Percentiles rank a stretch among this genome's conserved stretches.
phyloP scores from a whole-genome alignment of 2,113 vertebrate genomes.

The Oriolus oriolus region DNA sequence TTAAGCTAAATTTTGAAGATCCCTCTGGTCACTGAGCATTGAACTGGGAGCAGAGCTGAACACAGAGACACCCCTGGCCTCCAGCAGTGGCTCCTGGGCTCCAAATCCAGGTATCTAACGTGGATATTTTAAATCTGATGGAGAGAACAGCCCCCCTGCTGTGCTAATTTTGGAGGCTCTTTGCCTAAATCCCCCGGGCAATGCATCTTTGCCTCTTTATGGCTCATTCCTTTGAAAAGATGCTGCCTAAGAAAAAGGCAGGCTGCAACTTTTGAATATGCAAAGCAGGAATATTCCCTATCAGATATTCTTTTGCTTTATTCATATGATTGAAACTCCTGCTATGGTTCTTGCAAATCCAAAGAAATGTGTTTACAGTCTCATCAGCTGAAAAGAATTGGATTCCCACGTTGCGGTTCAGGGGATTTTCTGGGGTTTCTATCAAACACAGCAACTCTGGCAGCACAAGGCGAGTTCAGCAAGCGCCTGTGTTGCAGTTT shows the following conservation, averaged over 20 bases:
- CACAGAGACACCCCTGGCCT: background rate
- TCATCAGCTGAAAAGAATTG: conserved; percentile 68
- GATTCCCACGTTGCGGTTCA: conserved; percentile 53
- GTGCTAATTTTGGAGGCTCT: conserved; percentile 20
- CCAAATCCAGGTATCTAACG: background rate
- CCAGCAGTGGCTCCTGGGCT: background rate
- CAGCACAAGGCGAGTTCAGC: conserved; percentile 31
- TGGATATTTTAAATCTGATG: background rate
- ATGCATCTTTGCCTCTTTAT: conserved; percentile 8
- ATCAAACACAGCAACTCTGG: background rate
- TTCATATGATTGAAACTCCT: conserved; percentile 59
- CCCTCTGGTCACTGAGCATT: too few relatives aligned
- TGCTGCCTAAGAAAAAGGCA: conserved; percentile 33
- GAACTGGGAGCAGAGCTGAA: background rate
- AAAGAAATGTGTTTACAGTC: conserved; percentile 68
- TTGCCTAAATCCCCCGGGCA: conserved; percentile 34
- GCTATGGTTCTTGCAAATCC: conserved; percentile 62
- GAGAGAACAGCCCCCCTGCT: background rate
- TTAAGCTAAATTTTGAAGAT: background rate
- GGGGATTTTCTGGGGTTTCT: conserved; percentile 65
- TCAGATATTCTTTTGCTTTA: conserved; percentile 63
- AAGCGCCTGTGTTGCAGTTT: background rate
- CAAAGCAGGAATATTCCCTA: conserved; percentile 57
- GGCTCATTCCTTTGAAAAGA: conserved; percentile 31
- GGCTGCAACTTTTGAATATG: conserved; percentile 63